A percentile compares a stretch with the other conserved stretches of the same genome.
Conservation (phyloP, 2,888 invertebrate genomes). For the Cataglyphis albicans region DNA sequence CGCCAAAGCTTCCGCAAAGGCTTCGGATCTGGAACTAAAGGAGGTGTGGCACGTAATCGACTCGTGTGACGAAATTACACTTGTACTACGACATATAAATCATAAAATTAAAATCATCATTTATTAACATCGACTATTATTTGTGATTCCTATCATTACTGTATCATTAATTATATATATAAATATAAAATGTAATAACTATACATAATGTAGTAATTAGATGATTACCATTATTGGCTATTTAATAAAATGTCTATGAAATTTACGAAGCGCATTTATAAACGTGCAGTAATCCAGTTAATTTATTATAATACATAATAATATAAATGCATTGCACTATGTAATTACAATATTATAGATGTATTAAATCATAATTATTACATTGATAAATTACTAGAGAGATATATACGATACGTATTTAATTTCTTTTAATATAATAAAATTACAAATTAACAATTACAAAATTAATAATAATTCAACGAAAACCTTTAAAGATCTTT, state of each 20-base stretch:
- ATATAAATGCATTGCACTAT: not conserved
- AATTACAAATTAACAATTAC: not conserved
- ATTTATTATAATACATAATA: not conserved
- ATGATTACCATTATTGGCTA: not conserved
- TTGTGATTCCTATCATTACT: not conserved
- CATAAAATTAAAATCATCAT: not conserved
- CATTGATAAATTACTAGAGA: not conserved
- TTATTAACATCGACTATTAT: not conserved
- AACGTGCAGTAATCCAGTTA: not conserved
- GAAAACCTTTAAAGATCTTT: not conserved
- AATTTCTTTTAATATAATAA: not conserved
- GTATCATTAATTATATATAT: not conserved
- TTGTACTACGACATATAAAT: not conserved
- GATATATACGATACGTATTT: not conserved
- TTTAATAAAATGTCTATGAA: slow-evolving; percentile 1
- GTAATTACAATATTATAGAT: not conserved
- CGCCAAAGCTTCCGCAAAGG: slow-evolving; percentile 34
- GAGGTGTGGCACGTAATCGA: not conserved
- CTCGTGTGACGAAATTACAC: slow-evolving; percentile 6
- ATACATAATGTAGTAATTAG: not conserved
- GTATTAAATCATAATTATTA: not conserved
- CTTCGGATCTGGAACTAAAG: slow-evolving; percentile 12
- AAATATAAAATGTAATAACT: too few species aligned
- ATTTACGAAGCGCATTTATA: not conserved
- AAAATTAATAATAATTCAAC: not conserved